Evolutionary conservation across 2,888 invertebrate species (phyloP).

Genomic region (Gryllus longicercus): DNA sequence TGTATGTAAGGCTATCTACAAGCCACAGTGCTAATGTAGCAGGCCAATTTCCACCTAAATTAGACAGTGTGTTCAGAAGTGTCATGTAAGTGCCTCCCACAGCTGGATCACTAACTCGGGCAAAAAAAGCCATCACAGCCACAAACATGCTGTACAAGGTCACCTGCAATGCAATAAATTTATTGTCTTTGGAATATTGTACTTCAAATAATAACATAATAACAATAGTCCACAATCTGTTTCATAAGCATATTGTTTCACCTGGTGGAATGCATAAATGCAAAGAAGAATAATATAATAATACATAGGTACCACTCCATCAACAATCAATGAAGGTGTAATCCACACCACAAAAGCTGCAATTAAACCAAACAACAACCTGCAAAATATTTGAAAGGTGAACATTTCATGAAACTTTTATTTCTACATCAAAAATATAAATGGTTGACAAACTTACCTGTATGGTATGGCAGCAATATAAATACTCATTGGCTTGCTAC

Average conservation of each 20-base stretch:
- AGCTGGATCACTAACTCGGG: constrained; percentile 91
- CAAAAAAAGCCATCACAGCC: constrained; percentile 95
- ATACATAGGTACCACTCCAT: constrained; percentile 61
- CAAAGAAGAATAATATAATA: constrained; percentile 71
- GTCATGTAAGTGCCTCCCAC: constrained; percentile 99
- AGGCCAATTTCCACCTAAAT: constrained; percentile 98
- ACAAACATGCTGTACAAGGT: constrained; percentile 96
- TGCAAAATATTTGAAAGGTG: constrained; percentile 42
- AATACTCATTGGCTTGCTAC: constrained; percentile 83
- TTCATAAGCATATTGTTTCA: constrained; percentile 44
- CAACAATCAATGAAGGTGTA: constrained; percentile 70
- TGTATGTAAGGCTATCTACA: constrained; percentile 84
- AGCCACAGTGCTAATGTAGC: constrained; percentile 85
- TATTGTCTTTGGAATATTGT: neutral
- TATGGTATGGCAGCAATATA: constrained; percentile 86
- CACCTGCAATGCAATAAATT: constrained; percentile 56
- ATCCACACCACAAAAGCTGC: constrained; percentile 80
- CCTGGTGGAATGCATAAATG: constrained; percentile 89
- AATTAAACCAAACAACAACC: constrained; percentile 79
- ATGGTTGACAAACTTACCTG: constrained; percentile 47
- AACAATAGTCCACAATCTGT: neutral
- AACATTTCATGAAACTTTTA: neutral
- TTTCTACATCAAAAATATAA: neutral
- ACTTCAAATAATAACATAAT: constrained; percentile 22
- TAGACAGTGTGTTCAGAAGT: constrained; percentile 88